These are phyloP conservation scores for Herpetotheres cachinnans DNA, from an alignment of 2,113 vertebrate genomes.

Conservation along the genomic window DNA sequence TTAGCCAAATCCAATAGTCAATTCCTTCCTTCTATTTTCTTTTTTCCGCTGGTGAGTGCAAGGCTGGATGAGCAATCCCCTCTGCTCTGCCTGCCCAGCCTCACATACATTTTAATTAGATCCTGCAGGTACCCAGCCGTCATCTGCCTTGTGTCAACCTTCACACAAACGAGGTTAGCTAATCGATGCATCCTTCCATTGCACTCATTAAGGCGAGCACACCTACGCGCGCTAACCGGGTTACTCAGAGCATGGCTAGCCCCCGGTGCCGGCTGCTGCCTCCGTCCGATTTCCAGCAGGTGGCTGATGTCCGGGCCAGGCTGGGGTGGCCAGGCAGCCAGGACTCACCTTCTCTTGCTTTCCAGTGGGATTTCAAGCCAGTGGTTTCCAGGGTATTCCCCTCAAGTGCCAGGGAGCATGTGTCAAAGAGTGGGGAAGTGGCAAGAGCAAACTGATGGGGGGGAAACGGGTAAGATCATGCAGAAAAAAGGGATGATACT, in stretches of 20 bases:
- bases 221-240: not conserved
- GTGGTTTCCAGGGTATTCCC: not conserved
- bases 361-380: not conserved
- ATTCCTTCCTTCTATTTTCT: not conserved
- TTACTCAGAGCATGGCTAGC: rapidly evolving
- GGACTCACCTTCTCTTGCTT: not conserved
- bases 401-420: rapidly evolving
- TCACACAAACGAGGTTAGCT: conserved; percentile 56
- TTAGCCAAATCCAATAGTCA: not conserved
- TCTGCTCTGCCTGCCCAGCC: not conserved
- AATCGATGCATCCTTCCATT: not conserved
- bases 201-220: not conserved
- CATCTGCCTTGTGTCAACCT: conserved; percentile 67
- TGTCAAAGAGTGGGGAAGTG: not conserved
- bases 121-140: conserved; percentile 33
- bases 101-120: not conserved
- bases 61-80: conserved; percentile 32
- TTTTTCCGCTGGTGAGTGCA: not conserved
- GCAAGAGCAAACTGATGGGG: not conserved
- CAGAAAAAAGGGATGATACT: not conserved
- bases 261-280: not conserved
- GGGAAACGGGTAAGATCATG: rapidly evolving
- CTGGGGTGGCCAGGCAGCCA: not conserved
- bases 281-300: not conserved
- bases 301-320: not conserved